These are phyloP conservation scores for Carposina sasakii DNA, from an alignment of 1,140 invertebrate species.

Conservation along the genomic window DNA sequence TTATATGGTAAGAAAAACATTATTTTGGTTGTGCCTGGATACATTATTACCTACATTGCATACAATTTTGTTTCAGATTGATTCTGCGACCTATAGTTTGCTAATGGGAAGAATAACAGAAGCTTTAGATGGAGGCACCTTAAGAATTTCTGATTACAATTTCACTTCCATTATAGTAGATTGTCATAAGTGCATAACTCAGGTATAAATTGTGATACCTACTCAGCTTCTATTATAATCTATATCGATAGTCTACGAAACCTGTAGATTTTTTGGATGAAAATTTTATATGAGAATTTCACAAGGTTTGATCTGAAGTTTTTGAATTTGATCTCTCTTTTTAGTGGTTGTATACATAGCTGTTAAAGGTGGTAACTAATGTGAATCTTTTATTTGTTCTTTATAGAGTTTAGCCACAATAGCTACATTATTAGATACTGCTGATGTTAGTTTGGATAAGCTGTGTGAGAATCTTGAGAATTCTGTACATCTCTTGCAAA, in stretches of 20 bases:
- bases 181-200: too few species aligned
- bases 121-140: too few species aligned
- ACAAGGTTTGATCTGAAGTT: not conserved
- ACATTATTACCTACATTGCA: constrained; percentile 11
- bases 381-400: constrained; percentile 17
- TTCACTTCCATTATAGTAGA: too few species aligned
- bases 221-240: too few species aligned
- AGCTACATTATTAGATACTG: constrained; percentile 25
- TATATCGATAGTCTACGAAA: too few species aligned
- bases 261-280: not conserved
- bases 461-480: constrained; percentile 36
- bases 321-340: not conserved
- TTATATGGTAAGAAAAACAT: constrained; percentile 20
- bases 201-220: too few species aligned
- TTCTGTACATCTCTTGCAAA: constrained; percentile 35
- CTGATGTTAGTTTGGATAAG: constrained; percentile 15
- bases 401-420: constrained; percentile 36
- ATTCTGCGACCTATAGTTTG: constrained; percentile 26
- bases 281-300: not conserved
- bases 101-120: constrained; percentile 21
- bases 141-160: too few species aligned
- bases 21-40: not conserved
- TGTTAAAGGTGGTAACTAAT: not conserved
- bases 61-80: constrained; percentile 23
- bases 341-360: not conserved